Percentiles rank a stretch among this genome's conserved stretches.
Conservation (phyloP, 2,113 vertebrate species). For the Apteryx owenii region DNA sequence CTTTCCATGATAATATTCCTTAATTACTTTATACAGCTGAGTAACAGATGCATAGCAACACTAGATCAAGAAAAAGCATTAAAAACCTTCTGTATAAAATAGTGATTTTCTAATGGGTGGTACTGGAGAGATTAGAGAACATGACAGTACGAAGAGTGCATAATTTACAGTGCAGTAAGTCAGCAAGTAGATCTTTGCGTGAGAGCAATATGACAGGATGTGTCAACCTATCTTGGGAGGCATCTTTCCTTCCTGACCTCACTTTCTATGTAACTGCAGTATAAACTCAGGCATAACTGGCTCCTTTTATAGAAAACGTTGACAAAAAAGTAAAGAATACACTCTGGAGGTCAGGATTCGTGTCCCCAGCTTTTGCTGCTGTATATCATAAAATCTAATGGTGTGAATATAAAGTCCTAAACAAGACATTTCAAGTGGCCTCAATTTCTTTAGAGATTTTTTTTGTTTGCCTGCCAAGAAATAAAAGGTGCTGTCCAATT, state of each 20-base stretch:
- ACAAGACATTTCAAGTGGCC: background rate
- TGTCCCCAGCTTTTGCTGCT: background rate
- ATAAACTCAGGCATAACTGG: background rate
- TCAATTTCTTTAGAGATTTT: background rate
- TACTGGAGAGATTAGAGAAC: background rate
- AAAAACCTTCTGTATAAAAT: background rate
- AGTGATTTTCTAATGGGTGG: background rate
- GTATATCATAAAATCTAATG: constrained; percentile 12
- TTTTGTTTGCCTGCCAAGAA: constrained; percentile 30
- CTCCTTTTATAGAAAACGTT: background rate
- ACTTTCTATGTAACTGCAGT: background rate
- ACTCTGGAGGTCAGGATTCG: background rate
- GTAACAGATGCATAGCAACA: constrained; percentile 21
- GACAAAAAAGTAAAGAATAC: constrained; percentile 5
- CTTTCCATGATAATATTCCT: constrained; percentile 2
- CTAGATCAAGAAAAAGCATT: constrained; percentile 11
- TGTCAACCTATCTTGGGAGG: background rate
- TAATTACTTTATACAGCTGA: constrained; percentile 51
- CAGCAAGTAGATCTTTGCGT: constrained; percentile 8
- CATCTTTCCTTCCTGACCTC: constrained; percentile 20
- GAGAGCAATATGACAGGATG: background rate
- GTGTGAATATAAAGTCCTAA: background rate
- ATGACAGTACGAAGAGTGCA: constrained; percentile 29
- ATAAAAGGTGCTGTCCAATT: constrained; percentile 1
- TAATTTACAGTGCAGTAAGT: constrained; percentile 53